Evolutionary conservation across 2,113 vertebrate species (phyloP).

Genomic region (Sialia sialis): DNA sequence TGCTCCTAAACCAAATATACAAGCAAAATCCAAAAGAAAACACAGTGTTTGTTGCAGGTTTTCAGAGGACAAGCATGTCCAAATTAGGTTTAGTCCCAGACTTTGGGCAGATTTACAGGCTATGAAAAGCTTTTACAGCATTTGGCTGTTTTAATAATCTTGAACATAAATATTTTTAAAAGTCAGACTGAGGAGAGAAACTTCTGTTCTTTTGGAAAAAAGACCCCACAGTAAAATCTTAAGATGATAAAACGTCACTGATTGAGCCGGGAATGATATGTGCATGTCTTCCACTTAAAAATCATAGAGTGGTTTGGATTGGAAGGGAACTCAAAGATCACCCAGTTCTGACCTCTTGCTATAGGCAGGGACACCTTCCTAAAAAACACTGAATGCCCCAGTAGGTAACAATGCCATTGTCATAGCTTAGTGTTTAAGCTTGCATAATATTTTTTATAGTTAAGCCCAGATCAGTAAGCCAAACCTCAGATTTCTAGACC

Average conservation of each 20-base stretch:
- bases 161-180: neutral
- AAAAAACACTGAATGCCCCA: neutral
- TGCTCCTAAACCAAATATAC: neutral
- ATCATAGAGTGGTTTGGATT: neutral
- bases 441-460: neutral
- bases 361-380: neutral
- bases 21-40: neutral
- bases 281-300: neutral
- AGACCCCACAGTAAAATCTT: rapidly evolving
- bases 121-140: neutral
- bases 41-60: neutral
- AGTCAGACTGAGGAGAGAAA: neutral
- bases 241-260: neutral
- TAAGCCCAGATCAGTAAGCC: neutral
- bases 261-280: neutral
- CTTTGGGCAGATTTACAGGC: neutral
- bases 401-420: neutral
- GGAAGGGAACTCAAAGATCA: neutral
- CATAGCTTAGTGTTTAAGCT: neutral
- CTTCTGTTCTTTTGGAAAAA: neutral
- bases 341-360: neutral
- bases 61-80: neutral
- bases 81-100: neutral
- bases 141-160: neutral
- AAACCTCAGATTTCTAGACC: neutral